Percentiles rank a stretch among this genome's conserved stretches.
Evolutionary conservation across 2,113 vertebrate genomes (phyloP).

Genomic region (Oryzias woworae): DNA sequence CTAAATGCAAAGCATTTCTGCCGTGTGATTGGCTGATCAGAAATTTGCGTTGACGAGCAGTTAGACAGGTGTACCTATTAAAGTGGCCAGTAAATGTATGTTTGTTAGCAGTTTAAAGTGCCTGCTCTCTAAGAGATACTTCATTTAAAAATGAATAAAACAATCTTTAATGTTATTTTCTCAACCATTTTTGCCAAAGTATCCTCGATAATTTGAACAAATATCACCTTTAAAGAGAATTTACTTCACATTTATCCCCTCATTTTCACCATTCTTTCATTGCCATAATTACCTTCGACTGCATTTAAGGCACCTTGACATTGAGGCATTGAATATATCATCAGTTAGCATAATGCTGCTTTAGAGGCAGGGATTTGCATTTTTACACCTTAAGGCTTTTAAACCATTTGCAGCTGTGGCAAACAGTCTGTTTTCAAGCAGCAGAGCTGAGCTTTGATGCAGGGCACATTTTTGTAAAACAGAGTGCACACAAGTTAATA

Average conservation of each 20-base stretch:
- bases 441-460: constrained; percentile 40
- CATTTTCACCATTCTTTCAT: constrained; percentile 4
- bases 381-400: constrained; percentile 55
- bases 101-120: no score
- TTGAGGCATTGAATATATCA: constrained; percentile 47
- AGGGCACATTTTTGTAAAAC: constrained; percentile 50
- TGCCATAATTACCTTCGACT: constrained; percentile 19
- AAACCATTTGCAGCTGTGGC: constrained; percentile 44
- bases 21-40: no score
- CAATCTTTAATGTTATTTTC: no score
- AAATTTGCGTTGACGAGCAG: no score
- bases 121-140: no score
- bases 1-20: no score
- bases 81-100: no score
- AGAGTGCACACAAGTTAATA: constrained; percentile 18
- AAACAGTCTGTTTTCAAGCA: constrained; percentile 42
- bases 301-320: constrained; percentile 30
- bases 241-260: constrained; percentile 22
- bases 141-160: no score
- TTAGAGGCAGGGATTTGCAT: constrained; percentile 54
- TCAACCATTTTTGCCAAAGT: constrained; percentile 3
- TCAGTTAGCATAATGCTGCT: constrained; percentile 63
- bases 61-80: no score
- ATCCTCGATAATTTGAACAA: constrained; percentile 34
- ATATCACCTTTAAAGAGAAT: constrained; percentile 17